phyloP scores from a whole-genome alignment of 2,797 vertebrate species.

The Parauchenoglanis punctatus region DNA sequence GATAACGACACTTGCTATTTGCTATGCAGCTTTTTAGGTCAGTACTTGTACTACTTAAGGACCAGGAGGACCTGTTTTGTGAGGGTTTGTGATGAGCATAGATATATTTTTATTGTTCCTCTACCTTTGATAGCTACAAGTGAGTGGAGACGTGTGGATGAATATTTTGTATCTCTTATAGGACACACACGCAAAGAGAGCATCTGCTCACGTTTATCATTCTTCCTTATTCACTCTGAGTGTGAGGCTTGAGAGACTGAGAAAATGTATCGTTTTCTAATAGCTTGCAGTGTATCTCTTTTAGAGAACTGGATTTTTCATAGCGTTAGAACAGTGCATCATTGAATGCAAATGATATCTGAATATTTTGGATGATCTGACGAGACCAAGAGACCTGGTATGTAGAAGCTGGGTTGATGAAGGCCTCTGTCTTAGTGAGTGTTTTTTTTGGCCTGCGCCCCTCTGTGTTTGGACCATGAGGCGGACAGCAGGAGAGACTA shows the following conservation, averaged over 20 bases:
- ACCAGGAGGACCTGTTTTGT: slow-evolving; percentile 34
- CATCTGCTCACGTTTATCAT: slow-evolving; percentile 23
- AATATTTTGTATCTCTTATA: slow-evolving; percentile 37
- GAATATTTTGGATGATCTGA: slow-evolving; percentile 26
- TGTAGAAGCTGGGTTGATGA: slow-evolving; percentile 46
- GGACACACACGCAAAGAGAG: slow-evolving; percentile 16
- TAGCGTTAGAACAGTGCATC: slow-evolving; percentile 39
- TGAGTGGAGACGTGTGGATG: slow-evolving; percentile 38
- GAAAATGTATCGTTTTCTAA: slow-evolving; percentile 47
- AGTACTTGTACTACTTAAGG: slow-evolving; percentile 45
- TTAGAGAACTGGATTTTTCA: slow-evolving; percentile 38
- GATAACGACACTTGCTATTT: slow-evolving; percentile 41
- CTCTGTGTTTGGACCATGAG: slow-evolving; percentile 16
- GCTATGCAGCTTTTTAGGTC: slow-evolving; percentile 59
- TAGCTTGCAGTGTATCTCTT: slow-evolving; percentile 55
- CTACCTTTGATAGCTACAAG: slow-evolving; percentile 46
- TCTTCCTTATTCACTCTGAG: slow-evolving; percentile 16
- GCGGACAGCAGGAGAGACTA: slow-evolving; percentile 22
- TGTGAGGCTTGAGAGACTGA: slow-evolving; percentile 35
- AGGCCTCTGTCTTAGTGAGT: slow-evolving; percentile 34
- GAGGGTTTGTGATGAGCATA: slow-evolving; percentile 50
- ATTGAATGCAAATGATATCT: slow-evolving; percentile 36
- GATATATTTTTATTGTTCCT: slow-evolving; percentile 54
- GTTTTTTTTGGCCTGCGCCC: slow-evolving; percentile 5
- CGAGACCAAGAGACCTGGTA: slow-evolving; percentile 52